Evolutionary conservation across 2,113 vertebrate genomes (phyloP).

Genomic region (Thamnophis sirtalis): DNA sequence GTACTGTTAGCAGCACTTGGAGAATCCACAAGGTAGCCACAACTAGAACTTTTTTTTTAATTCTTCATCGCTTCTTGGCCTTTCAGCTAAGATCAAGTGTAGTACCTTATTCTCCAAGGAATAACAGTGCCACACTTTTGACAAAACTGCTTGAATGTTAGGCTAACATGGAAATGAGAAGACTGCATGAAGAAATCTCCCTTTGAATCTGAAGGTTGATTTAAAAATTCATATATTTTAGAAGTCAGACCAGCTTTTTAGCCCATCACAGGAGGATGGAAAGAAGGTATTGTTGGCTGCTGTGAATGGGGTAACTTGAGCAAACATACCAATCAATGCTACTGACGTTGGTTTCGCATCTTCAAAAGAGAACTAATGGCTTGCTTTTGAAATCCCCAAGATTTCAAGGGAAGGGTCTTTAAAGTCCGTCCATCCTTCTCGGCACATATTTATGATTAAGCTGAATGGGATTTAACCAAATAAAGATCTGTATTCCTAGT

Average conservation of each 20-base stretch:
- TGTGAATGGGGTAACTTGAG: background rate
- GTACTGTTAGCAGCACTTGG: accelerated
- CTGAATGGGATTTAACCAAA: background rate
- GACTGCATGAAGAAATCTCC: background rate
- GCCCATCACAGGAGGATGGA: background rate
- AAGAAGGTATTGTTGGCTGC: background rate
- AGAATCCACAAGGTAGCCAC: slow-evolving; percentile 25
- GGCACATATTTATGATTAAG: background rate
- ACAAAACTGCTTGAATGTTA: background rate
- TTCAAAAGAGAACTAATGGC: slow-evolving; percentile 21
- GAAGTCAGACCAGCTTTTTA: background rate
- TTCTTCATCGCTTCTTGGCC: too few species aligned
- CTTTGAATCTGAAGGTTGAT: background rate
- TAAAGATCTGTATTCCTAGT: background rate
- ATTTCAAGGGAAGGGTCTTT: background rate
- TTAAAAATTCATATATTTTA: background rate
- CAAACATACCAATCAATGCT: slow-evolving; percentile 4
- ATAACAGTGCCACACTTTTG: background rate
- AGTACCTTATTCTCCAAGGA: background rate
- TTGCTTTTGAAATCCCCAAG: slow-evolving; percentile 23
- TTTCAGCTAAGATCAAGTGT: too few species aligned
- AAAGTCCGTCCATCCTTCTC: background rate
- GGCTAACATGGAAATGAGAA: background rate
- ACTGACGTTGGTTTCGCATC: background rate
- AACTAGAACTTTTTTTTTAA: background rate